phyloP scores from a whole-genome alignment of 2,797 vertebrate genomes.

The Loris lydekkerianus region DNA sequence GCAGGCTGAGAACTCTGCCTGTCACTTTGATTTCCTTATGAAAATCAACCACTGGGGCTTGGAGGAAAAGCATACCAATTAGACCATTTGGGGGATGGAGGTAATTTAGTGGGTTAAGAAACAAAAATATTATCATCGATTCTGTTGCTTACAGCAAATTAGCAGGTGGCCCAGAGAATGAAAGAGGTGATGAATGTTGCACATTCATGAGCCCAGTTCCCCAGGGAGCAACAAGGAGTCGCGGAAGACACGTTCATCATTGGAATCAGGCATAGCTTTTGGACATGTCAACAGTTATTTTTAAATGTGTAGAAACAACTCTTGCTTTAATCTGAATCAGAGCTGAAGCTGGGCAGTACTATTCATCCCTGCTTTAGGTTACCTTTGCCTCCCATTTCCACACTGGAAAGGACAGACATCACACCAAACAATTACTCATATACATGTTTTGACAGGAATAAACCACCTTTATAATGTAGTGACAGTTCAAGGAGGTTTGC shows the following conservation, averaged over 20 bases:
- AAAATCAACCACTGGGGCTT: constrained; percentile 49
- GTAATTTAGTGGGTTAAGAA: constrained; percentile 75
- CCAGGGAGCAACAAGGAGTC: background rate
- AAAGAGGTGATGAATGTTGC: background rate
- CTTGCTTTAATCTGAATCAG: constrained; percentile 61
- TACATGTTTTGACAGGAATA: constrained; percentile 28
- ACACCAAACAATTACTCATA: constrained; percentile 26
- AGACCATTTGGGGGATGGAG: constrained; percentile 48
- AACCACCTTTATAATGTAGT: constrained; percentile 31
- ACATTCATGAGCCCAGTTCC: background rate
- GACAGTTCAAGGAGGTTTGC: background rate
- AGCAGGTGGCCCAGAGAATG: constrained; percentile 67
- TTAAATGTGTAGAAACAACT: constrained; percentile 57
- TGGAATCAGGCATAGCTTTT: background rate
- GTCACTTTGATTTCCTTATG: constrained; percentile 56
- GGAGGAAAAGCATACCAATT: constrained; percentile 57
- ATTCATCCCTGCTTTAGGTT: constrained; percentile 47
- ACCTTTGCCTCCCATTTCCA: constrained; percentile 33
- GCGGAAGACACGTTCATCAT: background rate
- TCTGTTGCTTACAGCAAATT: constrained; percentile 69
- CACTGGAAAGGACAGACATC: constrained; percentile 40
- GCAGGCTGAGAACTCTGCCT: background rate
- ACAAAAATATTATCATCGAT: constrained; percentile 72
- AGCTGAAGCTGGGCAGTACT: constrained; percentile 23
- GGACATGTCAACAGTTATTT: constrained; percentile 13